Evolutionary conservation across 1,140 invertebrate genomes (phyloP), one percentile per base, ranked within the genome.

Genomic region (Listronotus oregonensis): DNA sequence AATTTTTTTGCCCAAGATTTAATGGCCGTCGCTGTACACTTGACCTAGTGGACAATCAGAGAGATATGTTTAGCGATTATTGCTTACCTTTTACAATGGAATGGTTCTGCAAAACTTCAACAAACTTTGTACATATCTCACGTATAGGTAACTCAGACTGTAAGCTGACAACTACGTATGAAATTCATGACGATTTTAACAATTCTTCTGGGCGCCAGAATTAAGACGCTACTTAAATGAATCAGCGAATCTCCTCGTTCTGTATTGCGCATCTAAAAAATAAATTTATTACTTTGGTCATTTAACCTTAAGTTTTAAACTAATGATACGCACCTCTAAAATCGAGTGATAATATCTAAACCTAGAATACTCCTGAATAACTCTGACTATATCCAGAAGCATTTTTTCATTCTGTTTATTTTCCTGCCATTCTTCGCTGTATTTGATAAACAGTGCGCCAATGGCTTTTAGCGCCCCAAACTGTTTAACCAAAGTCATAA

Each of bases 121-220:
- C 65, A 14, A 78, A 71, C 17, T 62, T 71, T n/a, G 64, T 46
- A 39, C 64, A 71, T 15, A 78, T 75, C 31, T 74, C 71, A 5
- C 59, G 65, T 14, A 78, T 51, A 2, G 77, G 77, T 55, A 78
- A 46, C 44, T 78, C 77, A 0, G 75, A 75, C 32, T 73, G 62
- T 9, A 72, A 43, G n/a, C 47, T 67, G 67, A 32, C 66, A 71
- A 11, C 70, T 66, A 32, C 52, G 40, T n/a, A 71, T 64, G 21
- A 75, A 72, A 56, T 74, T 77, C 71, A 78, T 71, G 7, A 77
- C 64, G 27, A 77, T 76, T 70, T 77, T 76, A 4, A 75, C 70
- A 21, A 78, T 67, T 21, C 61, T 62, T 47, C 67, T 65, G 0
- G 75, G 75, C 5, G 69, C 34, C 6, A 77, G 37, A 15, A 69